Evolutionary conservation across 2,113 vertebrate species (phyloP).

Genomic region (Amphiprion ocellaris): DNA sequence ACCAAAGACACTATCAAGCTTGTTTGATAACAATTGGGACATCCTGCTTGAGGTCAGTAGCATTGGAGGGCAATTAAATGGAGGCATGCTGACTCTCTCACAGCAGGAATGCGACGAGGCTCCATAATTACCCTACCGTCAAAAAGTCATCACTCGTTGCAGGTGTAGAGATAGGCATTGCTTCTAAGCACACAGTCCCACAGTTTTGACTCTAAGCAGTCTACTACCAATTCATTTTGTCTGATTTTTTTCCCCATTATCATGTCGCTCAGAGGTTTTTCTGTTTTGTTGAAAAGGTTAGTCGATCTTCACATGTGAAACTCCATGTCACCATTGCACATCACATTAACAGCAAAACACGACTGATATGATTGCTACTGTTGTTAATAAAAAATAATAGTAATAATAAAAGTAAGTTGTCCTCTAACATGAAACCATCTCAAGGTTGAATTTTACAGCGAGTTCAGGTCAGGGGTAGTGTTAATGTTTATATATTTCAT

Average conservation of each 20-base stretch:
- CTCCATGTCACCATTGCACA: conserved; percentile 4
- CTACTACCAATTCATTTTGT: conserved; percentile 36
- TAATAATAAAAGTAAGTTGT: not conserved
- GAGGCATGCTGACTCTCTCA: conserved; percentile 60
- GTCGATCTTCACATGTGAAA: conserved; percentile 14
- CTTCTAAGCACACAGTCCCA: conserved; percentile 40
- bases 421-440: not conserved
- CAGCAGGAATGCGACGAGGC: conserved; percentile 53
- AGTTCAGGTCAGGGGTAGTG: no score
- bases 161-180: conserved; percentile 48
- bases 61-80: conserved; percentile 70
- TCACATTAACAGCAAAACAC: not conserved
- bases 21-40: conserved; percentile 59
- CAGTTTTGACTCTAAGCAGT: conserved; percentile 26
- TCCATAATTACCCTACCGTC: conserved; percentile 62
- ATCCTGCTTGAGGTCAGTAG: conserved; percentile 62
- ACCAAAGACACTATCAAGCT: conserved; percentile 34
- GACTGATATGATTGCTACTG: not conserved
- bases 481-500: no score
- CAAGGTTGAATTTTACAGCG: not conserved
- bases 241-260: conserved; percentile 45
- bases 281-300: conserved; percentile 11
- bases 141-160: conserved; percentile 43
- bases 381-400: not conserved
- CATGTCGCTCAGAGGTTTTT: conserved; percentile 16